phyloP scores from a whole-genome alignment of 1,140 invertebrate genomes.

The Heliconius nattereri region DNA sequence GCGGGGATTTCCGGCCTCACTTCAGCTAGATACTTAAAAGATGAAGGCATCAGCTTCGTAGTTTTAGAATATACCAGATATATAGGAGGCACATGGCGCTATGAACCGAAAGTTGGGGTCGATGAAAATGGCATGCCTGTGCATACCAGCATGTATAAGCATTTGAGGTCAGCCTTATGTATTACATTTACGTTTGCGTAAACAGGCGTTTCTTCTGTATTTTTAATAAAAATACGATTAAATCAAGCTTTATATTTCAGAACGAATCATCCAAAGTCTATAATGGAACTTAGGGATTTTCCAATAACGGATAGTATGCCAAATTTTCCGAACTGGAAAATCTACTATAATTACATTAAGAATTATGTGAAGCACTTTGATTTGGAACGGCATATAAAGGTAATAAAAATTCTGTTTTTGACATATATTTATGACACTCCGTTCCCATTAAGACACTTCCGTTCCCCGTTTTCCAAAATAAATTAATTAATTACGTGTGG shows the following conservation, averaged over 20 bases:
- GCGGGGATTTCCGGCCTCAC: slow-evolving; percentile 66
- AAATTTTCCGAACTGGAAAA: slow-evolving; percentile 59
- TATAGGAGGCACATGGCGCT: slow-evolving; percentile 85
- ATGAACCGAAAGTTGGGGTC: slow-evolving; percentile 80
- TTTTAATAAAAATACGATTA: no score
- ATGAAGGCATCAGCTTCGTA: slow-evolving; percentile 61
- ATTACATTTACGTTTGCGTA: no score
- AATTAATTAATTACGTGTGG: no score
- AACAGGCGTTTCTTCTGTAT: no score
- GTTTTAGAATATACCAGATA: slow-evolving; percentile 62
- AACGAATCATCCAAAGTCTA: slow-evolving; percentile 70
- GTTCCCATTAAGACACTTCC: no score
- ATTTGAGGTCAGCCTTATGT: slow-evolving; percentile 55
- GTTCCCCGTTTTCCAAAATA: no score
- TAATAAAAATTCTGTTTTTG: slow-evolving; percentile 24
- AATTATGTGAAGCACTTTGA: slow-evolving; percentile 61
- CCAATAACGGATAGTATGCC: slow-evolving; percentile 56
- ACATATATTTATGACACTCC: no score
- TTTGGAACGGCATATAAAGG: slow-evolving; percentile 63
- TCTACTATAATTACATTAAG: slow-evolving; percentile 64
- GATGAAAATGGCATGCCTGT: slow-evolving; percentile 82
- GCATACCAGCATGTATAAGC: slow-evolving; percentile 85
- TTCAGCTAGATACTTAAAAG: slow-evolving; percentile 63
- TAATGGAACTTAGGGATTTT: slow-evolving; percentile 68
- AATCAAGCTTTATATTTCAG: slow-evolving; percentile 41